These are phyloP conservation scores for Allobates femoralis DNA, from an alignment of 2,797 vertebrate species.

Conservation along the genomic window DNA sequence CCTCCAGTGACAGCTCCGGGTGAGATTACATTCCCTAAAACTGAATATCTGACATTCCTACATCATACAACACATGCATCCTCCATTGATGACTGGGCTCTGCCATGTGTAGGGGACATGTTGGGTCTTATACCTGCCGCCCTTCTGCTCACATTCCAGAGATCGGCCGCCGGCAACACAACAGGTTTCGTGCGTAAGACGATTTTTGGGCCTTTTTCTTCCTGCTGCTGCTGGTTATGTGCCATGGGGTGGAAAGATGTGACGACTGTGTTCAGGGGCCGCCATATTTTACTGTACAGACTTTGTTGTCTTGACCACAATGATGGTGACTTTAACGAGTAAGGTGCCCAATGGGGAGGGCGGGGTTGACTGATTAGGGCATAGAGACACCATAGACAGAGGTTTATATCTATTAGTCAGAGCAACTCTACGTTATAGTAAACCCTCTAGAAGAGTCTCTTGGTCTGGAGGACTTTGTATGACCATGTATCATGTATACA, in stretches of 20 bases:
- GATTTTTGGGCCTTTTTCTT: background rate
- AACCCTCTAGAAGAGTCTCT: too few species aligned
- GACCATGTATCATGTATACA: background rate
- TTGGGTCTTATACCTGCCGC: background rate
- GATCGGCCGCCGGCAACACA: background rate
- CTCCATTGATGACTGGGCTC: background rate
- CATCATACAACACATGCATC: background rate
- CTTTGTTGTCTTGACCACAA: background rate
- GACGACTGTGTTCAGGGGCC: background rate
- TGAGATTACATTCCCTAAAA: background rate
- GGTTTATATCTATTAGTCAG: background rate
- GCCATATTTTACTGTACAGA: background rate
- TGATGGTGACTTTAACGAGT: too few species aligned
- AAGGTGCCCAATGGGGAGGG: too few species aligned
- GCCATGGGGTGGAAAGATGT: background rate
- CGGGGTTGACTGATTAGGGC: background rate
- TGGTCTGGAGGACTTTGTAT: background rate
- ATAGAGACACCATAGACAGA: background rate
- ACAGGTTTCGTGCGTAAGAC: background rate
- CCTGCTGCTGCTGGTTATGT: background rate
- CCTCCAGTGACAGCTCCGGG: too few species aligned
- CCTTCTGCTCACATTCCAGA: conserved; percentile 21
- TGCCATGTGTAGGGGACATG: background rate
- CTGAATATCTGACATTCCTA: conserved; percentile 21
- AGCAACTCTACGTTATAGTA: too few species aligned